Evolutionary conservation across 2,113 vertebrate genomes (phyloP).

Genomic region (Muntiacus muntjak): DNA sequence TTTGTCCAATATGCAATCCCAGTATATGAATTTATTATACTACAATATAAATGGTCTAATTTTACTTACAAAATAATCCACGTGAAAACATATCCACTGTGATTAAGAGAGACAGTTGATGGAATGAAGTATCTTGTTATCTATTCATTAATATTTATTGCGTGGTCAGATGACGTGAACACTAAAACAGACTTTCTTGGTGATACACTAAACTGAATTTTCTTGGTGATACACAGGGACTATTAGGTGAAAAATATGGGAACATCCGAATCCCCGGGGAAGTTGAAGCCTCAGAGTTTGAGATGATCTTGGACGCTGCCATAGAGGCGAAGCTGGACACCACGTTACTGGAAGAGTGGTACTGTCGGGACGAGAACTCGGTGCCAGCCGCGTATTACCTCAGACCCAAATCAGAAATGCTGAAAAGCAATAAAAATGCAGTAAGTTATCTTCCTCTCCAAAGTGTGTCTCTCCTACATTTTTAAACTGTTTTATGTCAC

Average conservation of each 20-base stretch:
- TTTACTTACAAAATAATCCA: not conserved
- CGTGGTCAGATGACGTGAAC: not conserved
- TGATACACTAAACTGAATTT: constrained; percentile 70
- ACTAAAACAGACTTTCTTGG: not conserved
- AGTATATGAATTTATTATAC: not conserved
- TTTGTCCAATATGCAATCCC: not conserved
- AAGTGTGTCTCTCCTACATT: not conserved
- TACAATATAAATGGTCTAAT: not conserved
- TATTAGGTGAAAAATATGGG: constrained; percentile 97
- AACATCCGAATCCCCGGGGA: constrained; percentile 96
- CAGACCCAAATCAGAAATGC: constrained; percentile 93
- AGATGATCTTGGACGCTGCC: constrained; percentile 98
- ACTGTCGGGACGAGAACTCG: constrained; percentile 97
- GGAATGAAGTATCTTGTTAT: not conserved
- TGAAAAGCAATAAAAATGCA: constrained; percentile 90
- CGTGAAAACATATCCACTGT: not conserved
- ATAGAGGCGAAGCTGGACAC: constrained; percentile 94
- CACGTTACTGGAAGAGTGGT: constrained; percentile 96
- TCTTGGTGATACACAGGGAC: constrained; percentile 85
- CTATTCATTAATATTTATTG: not conserved
- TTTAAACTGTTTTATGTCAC: not conserved
- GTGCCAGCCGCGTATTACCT: constrained; percentile 99
- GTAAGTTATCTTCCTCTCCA: constrained; percentile 72
- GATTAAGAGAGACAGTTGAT: not conserved
- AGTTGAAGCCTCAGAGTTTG: constrained; percentile 96